Evolutionary conservation across 2,797 vertebrate species (phyloP), one percentile per base, ranked within the genome.

Genomic region (Danionella dracula): DNA sequence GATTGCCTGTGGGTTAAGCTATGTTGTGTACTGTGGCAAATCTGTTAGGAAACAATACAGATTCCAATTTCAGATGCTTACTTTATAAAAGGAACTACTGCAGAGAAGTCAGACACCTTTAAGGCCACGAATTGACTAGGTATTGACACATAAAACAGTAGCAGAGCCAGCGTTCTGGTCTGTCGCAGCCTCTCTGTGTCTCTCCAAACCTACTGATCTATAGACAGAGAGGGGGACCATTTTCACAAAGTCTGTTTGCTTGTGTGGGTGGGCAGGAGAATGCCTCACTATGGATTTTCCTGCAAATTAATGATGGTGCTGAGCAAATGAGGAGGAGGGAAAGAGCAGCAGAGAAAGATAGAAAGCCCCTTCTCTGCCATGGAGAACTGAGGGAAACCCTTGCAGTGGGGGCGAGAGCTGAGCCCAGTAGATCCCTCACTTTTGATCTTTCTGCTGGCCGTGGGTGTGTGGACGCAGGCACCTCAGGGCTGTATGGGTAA

Each of bases 271-370:
- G 79, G 76, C 76, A 79, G 80, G 82, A 88, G 82, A 84, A 78
- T 79, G 82, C 78, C 79, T 85, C 67, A 55, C 79, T 85, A 87
- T 87, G 81, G 86, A 87, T 89, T 88, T 86, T 85, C 79, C 66
- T 82, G 73, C 84, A 84, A 86, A 88, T 87, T 82, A 86, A 86
- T 78, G 81, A 82, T 76, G 73, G 72, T 74, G 74, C 80, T 74
- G 64, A 81, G 75, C 78, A 73, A 69, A 78, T 72, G 70, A 66
- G 65, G 62, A 29, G 55, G 27, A 76, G 13, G 57, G 67, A 81
- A 64, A 68, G 79, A 72, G 75, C 60, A 40, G 58, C 13, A 50
- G 5, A 51, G 58, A 53, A 32, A 61, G 50, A 66, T 19, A 67
- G 38, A 68, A 64, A 69, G 62, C 48, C 61, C 48, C 56, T 64